Evolutionary conservation across 2,113 vertebrate species (phyloP).

Genomic region (Catagonus wagneri): DNA sequence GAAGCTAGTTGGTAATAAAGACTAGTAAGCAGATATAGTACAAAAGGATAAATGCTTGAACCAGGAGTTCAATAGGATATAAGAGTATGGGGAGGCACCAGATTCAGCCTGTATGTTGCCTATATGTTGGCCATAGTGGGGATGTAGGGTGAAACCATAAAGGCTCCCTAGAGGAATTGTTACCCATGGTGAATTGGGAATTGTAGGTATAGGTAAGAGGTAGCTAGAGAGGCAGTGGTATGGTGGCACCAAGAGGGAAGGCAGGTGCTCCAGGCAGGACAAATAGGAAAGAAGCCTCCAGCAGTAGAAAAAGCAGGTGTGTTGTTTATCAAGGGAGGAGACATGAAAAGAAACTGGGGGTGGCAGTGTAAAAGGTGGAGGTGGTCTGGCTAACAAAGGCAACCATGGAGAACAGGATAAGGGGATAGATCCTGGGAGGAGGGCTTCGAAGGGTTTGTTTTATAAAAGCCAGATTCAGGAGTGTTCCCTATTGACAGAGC

Average conservation of each 20-base stretch:
- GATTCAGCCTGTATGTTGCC: not conserved
- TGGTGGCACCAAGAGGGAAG: rapidly evolving
- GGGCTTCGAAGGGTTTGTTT: not conserved
- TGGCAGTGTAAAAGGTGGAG: not conserved
- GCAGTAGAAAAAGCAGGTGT: not conserved
- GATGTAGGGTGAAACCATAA: not conserved
- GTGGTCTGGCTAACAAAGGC: not conserved
- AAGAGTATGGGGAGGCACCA: not conserved
- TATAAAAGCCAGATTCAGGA: not conserved
- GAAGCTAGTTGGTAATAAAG: not conserved
- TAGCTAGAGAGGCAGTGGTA: not conserved
- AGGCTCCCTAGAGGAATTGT: not conserved
- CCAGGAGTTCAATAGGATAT: not conserved
- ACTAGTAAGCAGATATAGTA: not conserved
- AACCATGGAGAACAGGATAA: not conserved
- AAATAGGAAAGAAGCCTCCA: not conserved
- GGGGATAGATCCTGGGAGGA: not conserved
- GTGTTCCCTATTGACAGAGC: not conserved
- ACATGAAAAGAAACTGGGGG: not conserved
- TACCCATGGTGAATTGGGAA: not conserved
- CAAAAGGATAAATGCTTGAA: not conserved
- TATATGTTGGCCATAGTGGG: not conserved
- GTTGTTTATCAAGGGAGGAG: not conserved
- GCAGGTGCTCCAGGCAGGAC: not conserved
- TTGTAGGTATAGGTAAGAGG: not conserved